Evolutionary conservation across 1,140 invertebrate genomes (phyloP).

Genomic region (Acromyrmex charruanus): DNA sequence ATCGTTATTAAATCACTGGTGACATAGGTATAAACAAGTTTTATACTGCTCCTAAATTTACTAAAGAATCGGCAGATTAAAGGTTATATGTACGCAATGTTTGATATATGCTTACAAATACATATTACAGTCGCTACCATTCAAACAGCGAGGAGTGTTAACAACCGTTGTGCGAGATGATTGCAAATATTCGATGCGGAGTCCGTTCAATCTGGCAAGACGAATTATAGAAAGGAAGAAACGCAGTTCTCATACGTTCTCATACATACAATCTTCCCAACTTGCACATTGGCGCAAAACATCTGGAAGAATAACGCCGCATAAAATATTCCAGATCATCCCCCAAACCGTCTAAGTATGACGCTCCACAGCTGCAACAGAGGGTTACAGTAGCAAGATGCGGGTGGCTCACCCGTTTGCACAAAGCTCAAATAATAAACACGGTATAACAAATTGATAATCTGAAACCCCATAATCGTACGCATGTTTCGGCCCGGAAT

Average conservation of each 20-base stretch:
- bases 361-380: constrained; percentile 54
- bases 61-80: neutral
- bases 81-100: neutral
- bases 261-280: constrained; percentile 14
- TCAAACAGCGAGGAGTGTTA: neutral
- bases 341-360: constrained; percentile 41
- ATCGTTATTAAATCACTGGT: neutral
- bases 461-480: constrained; percentile 84
- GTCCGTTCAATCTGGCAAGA: constrained; percentile 7
- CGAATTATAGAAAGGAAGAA: constrained; percentile 26
- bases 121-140: neutral
- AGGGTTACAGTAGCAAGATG: constrained; percentile 18
- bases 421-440: constrained; percentile 83
- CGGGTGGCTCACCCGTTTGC: constrained; percentile 36
- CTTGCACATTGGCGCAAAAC: constrained; percentile 37
- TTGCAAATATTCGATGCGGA: constrained; percentile 28
- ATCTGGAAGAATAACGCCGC: constrained; percentile 53
- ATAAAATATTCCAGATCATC: constrained; percentile 58
- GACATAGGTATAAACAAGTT: neutral
- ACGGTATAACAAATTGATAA: constrained; percentile 86
- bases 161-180: constrained; percentile 1
- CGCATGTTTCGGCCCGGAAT: constrained; percentile 83
- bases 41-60: neutral
- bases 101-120: neutral
- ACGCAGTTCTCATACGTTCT: constrained; percentile 5